Evolutionary conservation across 1,140 invertebrate species (phyloP).

Genomic region (Tetragnatha versicolor): DNA sequence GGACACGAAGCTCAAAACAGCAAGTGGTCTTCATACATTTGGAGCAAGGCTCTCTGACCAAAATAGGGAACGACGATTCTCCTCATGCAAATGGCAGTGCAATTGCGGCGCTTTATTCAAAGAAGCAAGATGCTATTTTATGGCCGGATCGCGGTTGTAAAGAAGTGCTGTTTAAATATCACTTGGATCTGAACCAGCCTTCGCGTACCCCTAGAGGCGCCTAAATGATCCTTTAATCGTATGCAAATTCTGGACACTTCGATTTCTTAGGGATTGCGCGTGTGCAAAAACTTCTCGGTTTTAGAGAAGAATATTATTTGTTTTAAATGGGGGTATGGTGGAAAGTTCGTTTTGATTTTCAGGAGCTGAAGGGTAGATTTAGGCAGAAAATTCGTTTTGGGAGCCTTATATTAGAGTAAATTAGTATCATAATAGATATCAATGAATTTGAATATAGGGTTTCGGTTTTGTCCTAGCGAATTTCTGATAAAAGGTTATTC

Average conservation of each 20-base stretch:
- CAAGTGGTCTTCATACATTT: background rate
- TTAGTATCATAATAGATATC: too few species aligned
- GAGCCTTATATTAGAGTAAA: too few species aligned
- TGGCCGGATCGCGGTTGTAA: slow-evolving; percentile 31
- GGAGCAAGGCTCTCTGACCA: background rate
- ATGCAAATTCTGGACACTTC: slow-evolving; percentile 13
- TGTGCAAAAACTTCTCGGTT: background rate
- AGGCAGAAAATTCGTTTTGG: too few species aligned
- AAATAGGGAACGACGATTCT: background rate
- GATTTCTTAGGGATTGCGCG: background rate
- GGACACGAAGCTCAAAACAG: background rate
- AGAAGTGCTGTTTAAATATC: slow-evolving; percentile 32
- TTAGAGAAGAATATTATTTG: background rate
- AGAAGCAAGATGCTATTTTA: slow-evolving; percentile 17
- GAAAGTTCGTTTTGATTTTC: too few species aligned
- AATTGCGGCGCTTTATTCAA: background rate
- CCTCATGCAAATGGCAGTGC: slow-evolving; percentile 10
- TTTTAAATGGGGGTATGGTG: too few species aligned
- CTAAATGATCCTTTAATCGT: slow-evolving; percentile 34
- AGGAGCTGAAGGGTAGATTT: too few species aligned
- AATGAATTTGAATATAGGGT: too few species aligned
- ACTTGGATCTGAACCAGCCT: slow-evolving; percentile 1
- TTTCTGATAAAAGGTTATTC: too few species aligned
- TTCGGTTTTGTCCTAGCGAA: too few species aligned
- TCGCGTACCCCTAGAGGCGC: background rate